Base-by-base conservation (phyloP, 2,113 vertebrate species). In the Nanger granti region DNA sequence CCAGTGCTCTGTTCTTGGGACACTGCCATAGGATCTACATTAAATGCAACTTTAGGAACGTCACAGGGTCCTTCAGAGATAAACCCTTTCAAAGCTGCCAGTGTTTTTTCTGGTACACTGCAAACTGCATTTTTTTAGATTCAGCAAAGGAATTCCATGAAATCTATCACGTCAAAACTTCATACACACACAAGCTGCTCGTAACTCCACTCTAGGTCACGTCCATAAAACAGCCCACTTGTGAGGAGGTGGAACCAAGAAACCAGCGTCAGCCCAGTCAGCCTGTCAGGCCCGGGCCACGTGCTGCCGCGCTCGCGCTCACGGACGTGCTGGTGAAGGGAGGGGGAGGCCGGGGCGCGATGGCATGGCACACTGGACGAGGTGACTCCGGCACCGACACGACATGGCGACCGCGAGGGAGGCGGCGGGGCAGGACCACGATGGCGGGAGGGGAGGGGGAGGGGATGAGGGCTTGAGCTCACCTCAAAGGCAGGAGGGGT, bases 401-500 rank as follows among this genome's bases (percentile, higher is more conserved):
- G 49, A 97, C 89, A 93, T 5, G 7, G 95, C 41, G 89, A 73
- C 89, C 86, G 88, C 11, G 14, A 26, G 73, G 85, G 87, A 88
- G 64, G 91, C 17, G 34, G 92, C 55, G 91, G 76, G 49, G 52
- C 60, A n/a, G 88, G 88, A 57, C 20, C 1, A 69, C 8, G 15
- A 86, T 97, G 97, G 97, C 93, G 94, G 97, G 90, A 7, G 49
- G 49, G 66, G 37, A 29, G 60, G 37, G 97, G 24, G 97, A 97
- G 95, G 49, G 96, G 98, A 98, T 84, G 93, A 91, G 95, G 98
- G 96, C 34, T 88, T 97, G 93, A 86, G 99, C 99, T 99, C 99
- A 99, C 99, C 99, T 99, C 99, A 99, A 99, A 99, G 99, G 99
- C 99, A 99, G 99, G 99, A 99, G 99, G 99, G 99, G 99, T 99